Percentiles rank a stretch among this genome's conserved stretches.
phyloP scores from a whole-genome alignment of 2,113 vertebrate genomes.

The Himantopus leucocephalus region DNA sequence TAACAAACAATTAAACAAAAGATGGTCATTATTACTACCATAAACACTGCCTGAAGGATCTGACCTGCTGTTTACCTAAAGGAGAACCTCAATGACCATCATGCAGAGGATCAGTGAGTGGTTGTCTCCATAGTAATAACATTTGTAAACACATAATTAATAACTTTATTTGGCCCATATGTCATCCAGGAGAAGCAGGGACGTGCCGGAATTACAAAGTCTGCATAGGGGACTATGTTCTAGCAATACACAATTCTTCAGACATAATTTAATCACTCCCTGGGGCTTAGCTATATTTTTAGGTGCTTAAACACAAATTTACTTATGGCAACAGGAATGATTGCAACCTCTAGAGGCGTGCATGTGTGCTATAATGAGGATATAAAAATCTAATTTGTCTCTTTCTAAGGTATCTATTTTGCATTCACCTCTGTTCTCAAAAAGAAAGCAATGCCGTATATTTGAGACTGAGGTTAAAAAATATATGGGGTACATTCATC shows the following conservation, averaged over 20 bases:
- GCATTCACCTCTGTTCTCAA: not conserved
- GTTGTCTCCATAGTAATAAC: not conserved
- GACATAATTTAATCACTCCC: not conserved
- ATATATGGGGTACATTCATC: not conserved
- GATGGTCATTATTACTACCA: not conserved
- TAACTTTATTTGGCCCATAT: not conserved
- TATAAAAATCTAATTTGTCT: not conserved
- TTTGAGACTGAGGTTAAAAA: not conserved
- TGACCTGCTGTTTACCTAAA: not conserved
- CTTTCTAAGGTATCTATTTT: not conserved
- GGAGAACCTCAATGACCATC: not conserved
- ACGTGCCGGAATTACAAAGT: not conserved
- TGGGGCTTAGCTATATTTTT: not conserved
- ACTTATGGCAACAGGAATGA: not conserved
- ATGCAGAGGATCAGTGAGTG: not conserved
- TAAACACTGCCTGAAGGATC: not conserved
- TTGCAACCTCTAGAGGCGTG: not conserved
- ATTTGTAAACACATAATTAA: not conserved
- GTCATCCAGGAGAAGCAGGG: not conserved
- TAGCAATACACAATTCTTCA: not conserved
- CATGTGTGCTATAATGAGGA: not conserved
- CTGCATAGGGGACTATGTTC: not conserved
- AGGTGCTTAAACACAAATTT: not conserved
- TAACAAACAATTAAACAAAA: not conserved
- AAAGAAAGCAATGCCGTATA: not conserved